Percentiles rank a stretch among this genome's conserved stretches.
These are phyloP conservation scores for Lemur catta DNA, from an alignment of 2,797 vertebrate species.

Conservation along the genomic window DNA sequence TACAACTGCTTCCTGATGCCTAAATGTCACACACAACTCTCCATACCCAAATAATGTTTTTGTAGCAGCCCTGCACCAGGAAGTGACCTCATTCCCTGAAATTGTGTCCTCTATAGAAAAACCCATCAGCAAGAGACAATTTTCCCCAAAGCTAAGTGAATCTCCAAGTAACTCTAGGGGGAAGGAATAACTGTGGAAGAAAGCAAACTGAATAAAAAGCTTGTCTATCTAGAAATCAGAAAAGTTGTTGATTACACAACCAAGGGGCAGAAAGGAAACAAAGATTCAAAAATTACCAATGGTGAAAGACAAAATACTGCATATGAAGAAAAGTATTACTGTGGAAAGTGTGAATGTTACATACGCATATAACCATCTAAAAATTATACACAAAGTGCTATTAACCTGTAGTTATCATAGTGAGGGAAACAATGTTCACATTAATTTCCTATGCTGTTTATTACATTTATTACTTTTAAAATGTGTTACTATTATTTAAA, in stretches of 20 bases:
- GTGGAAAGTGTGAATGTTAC: background rate
- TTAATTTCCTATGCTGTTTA: background rate
- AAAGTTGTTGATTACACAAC: background rate
- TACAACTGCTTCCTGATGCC: background rate
- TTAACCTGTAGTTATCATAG: background rate
- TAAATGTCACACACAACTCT: background rate
- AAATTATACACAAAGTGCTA: background rate
- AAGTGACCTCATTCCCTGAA: background rate
- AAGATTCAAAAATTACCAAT: background rate
- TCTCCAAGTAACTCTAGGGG: background rate
- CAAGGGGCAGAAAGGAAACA: background rate
- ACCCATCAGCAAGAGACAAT: background rate
- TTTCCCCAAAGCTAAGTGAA: background rate
- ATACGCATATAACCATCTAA: background rate
- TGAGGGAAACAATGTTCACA: background rate
- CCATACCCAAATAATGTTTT: background rate
- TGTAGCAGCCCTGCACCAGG: background rate
- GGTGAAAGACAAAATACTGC: background rate
- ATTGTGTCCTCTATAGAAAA: background rate
- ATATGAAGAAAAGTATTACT: background rate
- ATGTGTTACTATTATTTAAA: conserved; percentile 17
- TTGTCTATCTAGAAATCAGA: background rate
- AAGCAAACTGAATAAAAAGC: background rate
- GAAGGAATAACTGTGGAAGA: background rate
- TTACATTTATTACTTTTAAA: background rate